phyloP scores from a whole-genome alignment of 92 coral and sea anemone genomes.

The Zoanthus solanderi region DNA sequence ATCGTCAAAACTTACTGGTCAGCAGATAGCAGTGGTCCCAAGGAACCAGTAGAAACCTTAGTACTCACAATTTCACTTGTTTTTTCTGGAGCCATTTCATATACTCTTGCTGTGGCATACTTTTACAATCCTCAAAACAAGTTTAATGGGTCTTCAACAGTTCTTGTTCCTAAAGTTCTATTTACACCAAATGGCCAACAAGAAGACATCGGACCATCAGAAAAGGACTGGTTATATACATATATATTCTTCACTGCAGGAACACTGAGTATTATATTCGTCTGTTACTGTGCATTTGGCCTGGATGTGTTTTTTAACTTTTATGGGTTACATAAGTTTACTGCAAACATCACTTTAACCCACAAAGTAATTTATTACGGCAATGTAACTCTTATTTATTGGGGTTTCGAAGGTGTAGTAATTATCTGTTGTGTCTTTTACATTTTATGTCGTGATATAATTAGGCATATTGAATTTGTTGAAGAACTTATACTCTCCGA shows the following conservation, averaged over 20 bases:
- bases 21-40: slow-evolving; percentile 25
- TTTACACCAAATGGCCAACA: slow-evolving; percentile 69
- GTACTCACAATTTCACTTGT: slow-evolving; percentile 53
- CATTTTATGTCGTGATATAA: slow-evolving; percentile 65
- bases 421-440: slow-evolving; percentile 70
- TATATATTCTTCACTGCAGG: slow-evolving; percentile 59
- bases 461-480: slow-evolving; percentile 65
- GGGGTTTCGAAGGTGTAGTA: slow-evolving; percentile 64
- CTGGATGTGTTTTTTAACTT: slow-evolving; percentile 65
- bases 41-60: slow-evolving; percentile 61
- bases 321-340: slow-evolving; percentile 61
- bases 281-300: slow-evolving; percentile 53
- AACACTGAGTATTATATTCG: slow-evolving; percentile 38
- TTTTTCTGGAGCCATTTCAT: slow-evolving; percentile 64
- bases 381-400: slow-evolving; percentile 47
- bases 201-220: slow-evolving; percentile 48
- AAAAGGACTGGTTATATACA: slow-evolving; percentile 59
- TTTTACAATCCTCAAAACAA: slow-evolving; percentile 59
- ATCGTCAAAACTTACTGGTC: slow-evolving; percentile 51
- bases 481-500: slow-evolving; percentile 51
- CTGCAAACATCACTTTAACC: slow-evolving; percentile 47
- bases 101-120: slow-evolving; percentile 59
- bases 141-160: slow-evolving; percentile 55
- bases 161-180: slow-evolving; percentile 59
- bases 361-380: slow-evolving; percentile 51